Conservation (phyloP, 2,797 vertebrate species). For the Rhabdophis nuchalis region DNA sequence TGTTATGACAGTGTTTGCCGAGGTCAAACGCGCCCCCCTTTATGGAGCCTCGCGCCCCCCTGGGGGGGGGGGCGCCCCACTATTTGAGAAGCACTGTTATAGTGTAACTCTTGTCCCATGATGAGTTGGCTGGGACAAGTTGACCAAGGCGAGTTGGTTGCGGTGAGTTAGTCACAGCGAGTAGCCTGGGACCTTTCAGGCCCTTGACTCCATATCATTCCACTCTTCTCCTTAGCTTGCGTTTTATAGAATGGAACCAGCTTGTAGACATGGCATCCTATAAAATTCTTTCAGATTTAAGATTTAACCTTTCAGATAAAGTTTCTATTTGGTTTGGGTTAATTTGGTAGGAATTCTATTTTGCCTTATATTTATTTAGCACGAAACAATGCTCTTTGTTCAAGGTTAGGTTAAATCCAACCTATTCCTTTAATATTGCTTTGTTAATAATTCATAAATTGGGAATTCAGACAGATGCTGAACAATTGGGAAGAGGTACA, state of each 20-base stretch:
- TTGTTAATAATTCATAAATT: background rate
- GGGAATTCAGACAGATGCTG: background rate
- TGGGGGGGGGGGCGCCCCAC: too few species aligned
- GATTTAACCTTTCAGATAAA: background rate
- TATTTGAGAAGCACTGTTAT: too few species aligned
- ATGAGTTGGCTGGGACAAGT: background rate
- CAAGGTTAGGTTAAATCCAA: background rate
- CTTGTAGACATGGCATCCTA: background rate
- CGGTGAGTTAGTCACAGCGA: background rate
- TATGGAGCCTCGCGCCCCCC: too few species aligned
- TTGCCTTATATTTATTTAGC: background rate
- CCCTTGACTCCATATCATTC: background rate
- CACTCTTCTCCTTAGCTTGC: background rate
- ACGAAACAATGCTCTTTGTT: background rate
- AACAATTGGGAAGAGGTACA: background rate
- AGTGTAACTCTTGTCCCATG: background rate
- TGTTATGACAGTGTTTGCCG: too few species aligned
- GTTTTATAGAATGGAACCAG: background rate
- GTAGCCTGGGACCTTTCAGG: background rate
- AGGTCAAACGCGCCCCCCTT: too few species aligned
- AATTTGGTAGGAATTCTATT: too few species aligned
- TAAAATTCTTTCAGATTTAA: background rate
- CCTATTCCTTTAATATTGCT: background rate
- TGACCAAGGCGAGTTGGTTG: background rate
- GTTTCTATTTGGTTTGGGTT: background rate